phyloP scores from a whole-genome alignment of 1,140 invertebrate species.

The Nomia melanderi region DNA sequence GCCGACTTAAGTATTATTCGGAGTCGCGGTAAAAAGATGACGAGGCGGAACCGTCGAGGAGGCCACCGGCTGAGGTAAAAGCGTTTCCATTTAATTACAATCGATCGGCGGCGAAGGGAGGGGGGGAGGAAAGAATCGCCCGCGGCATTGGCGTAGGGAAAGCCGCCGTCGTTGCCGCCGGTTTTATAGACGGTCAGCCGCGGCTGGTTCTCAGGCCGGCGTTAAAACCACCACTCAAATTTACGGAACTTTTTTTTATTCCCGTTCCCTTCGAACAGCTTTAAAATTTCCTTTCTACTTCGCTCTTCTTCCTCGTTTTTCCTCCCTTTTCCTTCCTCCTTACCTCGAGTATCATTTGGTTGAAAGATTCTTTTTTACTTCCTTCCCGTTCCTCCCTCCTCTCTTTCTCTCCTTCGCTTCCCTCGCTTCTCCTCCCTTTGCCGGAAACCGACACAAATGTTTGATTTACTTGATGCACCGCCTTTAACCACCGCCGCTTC shows the following conservation, averaged over 20 bases:
- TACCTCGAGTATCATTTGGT: constrained; percentile 52
- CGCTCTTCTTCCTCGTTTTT: background rate
- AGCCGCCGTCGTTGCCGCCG: constrained; percentile 18
- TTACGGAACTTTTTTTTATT: constrained; percentile 60
- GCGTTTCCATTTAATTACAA: constrained; percentile 66
- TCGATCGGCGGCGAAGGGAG: constrained; percentile 58
- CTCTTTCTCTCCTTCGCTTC: too few relatives aligned
- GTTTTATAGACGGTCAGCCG: constrained; percentile 63
- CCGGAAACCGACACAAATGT: constrained; percentile 48
- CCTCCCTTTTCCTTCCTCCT: background rate
- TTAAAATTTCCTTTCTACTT: constrained; percentile 49
- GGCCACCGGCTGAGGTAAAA: constrained; percentile 41
- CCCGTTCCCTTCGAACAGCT: constrained; percentile 14
- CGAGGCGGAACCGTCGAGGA: constrained; percentile 16
- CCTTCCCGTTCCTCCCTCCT: too few relatives aligned
- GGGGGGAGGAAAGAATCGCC: too few relatives aligned
- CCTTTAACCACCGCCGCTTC: constrained; percentile 43
- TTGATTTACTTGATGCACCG: constrained; percentile 62
- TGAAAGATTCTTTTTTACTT: constrained; percentile 50
- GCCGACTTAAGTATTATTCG: constrained; percentile 55
- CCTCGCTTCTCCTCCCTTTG: background rate
- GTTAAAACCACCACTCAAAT: constrained; percentile 68
- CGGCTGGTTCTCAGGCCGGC: constrained; percentile 43
- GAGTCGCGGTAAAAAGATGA: constrained; percentile 41
- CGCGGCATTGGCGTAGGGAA: constrained; percentile 38